Conservation (phyloP, 2,888 invertebrate genomes). For the Dysmachus trigonus region DNA sequence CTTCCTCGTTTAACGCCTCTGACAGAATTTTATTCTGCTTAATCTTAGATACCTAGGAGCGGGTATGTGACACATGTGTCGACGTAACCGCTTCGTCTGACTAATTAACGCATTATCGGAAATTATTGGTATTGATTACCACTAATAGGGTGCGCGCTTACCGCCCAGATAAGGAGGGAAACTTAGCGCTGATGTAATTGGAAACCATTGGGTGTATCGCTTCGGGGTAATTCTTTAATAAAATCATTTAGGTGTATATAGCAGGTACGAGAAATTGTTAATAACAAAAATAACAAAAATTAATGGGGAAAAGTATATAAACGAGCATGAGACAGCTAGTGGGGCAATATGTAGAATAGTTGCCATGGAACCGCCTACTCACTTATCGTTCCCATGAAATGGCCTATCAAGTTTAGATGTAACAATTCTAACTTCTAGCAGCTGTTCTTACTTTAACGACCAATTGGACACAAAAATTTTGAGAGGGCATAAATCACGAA, state of each 20-base stretch:
- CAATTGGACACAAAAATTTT: not conserved
- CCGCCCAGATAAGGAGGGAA: not conserved
- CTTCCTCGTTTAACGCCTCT: not conserved
- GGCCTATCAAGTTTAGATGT: not conserved
- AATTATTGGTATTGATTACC: not conserved
- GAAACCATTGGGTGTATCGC: not conserved
- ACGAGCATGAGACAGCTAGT: not conserved
- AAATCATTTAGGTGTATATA: not conserved
- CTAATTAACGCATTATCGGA: constrained; percentile 30
- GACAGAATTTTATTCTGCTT: not conserved
- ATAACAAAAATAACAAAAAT: not conserved
- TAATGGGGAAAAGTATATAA: not conserved
- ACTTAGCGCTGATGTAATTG: not conserved
- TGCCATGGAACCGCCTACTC: not conserved
- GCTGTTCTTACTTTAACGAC: not conserved
- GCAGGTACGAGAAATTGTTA: not conserved
- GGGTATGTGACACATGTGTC: not conserved
- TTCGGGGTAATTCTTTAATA: not conserved
- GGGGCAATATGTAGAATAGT: not conserved
- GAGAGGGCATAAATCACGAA: not conserved
- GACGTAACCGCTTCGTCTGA: not conserved
- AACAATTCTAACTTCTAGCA: not conserved
- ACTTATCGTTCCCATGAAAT: not conserved
- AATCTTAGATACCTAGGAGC: not conserved
- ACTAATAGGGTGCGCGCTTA: not conserved